These are phyloP conservation scores for Spialia ferax DNA, from an alignment of 2,888 invertebrate species.

Conservation along the genomic window DNA sequence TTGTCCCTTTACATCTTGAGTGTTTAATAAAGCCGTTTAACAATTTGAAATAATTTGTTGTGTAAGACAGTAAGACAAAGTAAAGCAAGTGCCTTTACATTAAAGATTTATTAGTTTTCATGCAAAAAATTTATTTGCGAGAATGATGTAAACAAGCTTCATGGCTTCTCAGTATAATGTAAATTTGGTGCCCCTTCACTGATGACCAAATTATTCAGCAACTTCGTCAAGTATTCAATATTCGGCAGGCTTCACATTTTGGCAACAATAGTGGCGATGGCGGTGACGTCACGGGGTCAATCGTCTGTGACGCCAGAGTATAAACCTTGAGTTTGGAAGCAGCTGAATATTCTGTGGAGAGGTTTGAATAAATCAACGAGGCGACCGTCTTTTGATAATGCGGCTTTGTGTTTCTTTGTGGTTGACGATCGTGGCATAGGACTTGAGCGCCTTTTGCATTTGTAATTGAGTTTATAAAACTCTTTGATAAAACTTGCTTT, in stretches of 20 bases:
- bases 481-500: too few species aligned
- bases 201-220: constrained; percentile 38
- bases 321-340: constrained; percentile 29
- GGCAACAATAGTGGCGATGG: constrained; percentile 35
- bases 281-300: constrained; percentile 31
- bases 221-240: constrained; percentile 35
- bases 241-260: constrained; percentile 34
- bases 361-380: constrained; percentile 11
- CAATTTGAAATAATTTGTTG: too few species aligned
- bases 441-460: too few species aligned
- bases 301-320: constrained; percentile 21
- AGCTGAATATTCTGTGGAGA: constrained; percentile 27
- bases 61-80: too few species aligned
- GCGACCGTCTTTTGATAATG: not conserved
- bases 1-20: too few species aligned
- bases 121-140: too few species aligned
- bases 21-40: too few species aligned
- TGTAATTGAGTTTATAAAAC: too few species aligned
- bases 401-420: constrained; percentile 3
- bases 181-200: not conserved
- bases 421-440: not conserved
- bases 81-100: too few species aligned
- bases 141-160: not conserved
- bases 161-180: not conserved
- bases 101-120: too few species aligned